Evolutionary conservation across 2,888 invertebrate species (phyloP).

Genomic region (Iphiclides podalirius): DNA sequence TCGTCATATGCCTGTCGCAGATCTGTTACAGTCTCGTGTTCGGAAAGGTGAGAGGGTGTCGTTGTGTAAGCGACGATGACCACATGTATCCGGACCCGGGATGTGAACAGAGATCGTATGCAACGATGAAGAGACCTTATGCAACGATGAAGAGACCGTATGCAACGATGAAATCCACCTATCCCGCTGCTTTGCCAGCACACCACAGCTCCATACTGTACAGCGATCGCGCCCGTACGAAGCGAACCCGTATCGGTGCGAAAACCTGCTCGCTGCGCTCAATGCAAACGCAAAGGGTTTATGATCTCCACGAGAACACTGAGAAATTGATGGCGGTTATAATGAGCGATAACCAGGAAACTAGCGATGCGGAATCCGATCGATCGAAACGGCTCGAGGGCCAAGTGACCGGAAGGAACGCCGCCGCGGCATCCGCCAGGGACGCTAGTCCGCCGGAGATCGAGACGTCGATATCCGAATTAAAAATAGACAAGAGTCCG

Average conservation of each 20-base stretch:
- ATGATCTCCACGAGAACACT: slow-evolving; percentile 61
- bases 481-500: slow-evolving; percentile 42
- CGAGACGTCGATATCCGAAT: slow-evolving; percentile 56
- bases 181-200: slow-evolving; percentile 44
- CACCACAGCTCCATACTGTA: slow-evolving; percentile 41
- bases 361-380: slow-evolving; percentile 27
- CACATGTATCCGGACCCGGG: slow-evolving; percentile 4
- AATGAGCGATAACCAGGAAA: slow-evolving; percentile 47
- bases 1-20: slow-evolving; percentile 53
- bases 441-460: slow-evolving; percentile 56
- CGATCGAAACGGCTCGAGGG: slow-evolving; percentile 31
- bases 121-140: too few species aligned
- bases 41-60: slow-evolving; percentile 43
- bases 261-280: slow-evolving; percentile 45
- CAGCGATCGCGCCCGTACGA: slow-evolving; percentile 35
- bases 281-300: slow-evolving; percentile 52
- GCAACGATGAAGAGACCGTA: slow-evolving; percentile 37
- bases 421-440: slow-evolving; percentile 24
- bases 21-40: slow-evolving; percentile 53
- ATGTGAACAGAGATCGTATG: too few species aligned
- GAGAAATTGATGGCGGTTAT: slow-evolving; percentile 61
- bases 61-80: slow-evolving; percentile 33
- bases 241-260: slow-evolving; percentile 33
- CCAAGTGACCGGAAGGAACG: slow-evolving; percentile 24
- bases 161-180: slow-evolving; percentile 44